Base-by-base conservation (phyloP, 2,888 invertebrate species). In the Autographa gamma region DNA sequence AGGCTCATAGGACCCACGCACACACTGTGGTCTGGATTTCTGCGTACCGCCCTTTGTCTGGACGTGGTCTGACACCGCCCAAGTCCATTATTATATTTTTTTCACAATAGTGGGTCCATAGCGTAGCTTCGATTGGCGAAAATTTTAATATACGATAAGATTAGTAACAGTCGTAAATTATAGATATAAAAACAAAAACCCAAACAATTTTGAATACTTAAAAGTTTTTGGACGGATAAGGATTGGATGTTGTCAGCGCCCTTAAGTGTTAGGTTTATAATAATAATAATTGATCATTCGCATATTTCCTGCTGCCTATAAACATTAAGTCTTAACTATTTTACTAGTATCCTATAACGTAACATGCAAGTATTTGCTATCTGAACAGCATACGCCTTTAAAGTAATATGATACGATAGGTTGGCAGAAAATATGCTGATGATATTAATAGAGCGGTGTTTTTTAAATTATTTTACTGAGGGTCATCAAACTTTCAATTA, bases 1-100 rank as follows among this genome's bases (percentile, higher is more conserved):
- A 56, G 54, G 54, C 54, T 11, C 8, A 18, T 13, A 25, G 25
- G 54, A 56, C 54, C 43, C 61, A 38, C 41, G 41, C 61, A 54
- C 25, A 56, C 54, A 25, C 19, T 56, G 54, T 56, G 54, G 54
- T 56, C 25, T 56, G 25, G 54, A 56, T 25, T 56, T 56, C 54
- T 56, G 54, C 54, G 54, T 56, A 56, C 13, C 54, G 25, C 13
- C 54, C 25, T 56, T 13, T 13, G 54, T 25, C 54, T 25, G 54
- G 54, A 56, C 13, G 54, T 25, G 13, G 19, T 13, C 19, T 25
- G 54, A 56, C 54, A 56, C 0, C 54, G 25, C 54, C 54, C 54
- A 56, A 56, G 25, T 19, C 25, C 54, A 19, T 25, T 54, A 56
- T 25, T 25, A 0, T 56, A 56, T 19, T 13, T 19, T 13, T 11